phyloP scores from a whole-genome alignment of 2,888 invertebrate genomes.

The Spialia ferax region DNA sequence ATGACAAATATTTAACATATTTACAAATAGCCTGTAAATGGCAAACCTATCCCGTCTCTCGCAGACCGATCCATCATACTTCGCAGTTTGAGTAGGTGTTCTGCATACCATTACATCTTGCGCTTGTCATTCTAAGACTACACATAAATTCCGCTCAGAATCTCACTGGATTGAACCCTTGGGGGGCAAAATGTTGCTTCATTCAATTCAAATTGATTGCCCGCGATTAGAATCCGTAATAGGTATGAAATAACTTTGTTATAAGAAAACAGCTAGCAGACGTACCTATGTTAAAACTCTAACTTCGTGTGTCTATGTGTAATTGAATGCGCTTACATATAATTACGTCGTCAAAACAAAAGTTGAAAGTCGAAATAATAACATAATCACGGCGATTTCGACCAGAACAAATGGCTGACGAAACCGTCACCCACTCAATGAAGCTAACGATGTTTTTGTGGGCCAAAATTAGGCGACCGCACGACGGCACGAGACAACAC shows the following conservation, averaged over 20 bases:
- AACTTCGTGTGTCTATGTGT: not conserved
- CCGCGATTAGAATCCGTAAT: conserved; percentile 21
- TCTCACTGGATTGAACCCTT: conserved; percentile 37
- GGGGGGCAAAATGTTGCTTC: conserved; percentile 36
- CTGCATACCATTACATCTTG: conserved; percentile 33
- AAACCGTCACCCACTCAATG: conserved; percentile 47
- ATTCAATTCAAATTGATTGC: conserved; percentile 39
- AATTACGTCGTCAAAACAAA: conserved; percentile 49
- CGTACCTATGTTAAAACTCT: not conserved
- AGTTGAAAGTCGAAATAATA: conserved; percentile 50
- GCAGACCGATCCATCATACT: conserved; percentile 36
- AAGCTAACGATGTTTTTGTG: conserved; percentile 41
- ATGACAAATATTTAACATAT: conserved; percentile 35
- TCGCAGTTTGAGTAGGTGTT: conserved; percentile 37
- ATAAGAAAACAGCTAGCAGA: not conserved
- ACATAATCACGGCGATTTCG: conserved; percentile 47
- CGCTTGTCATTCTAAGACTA: conserved; percentile 39
- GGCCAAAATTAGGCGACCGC: conserved; percentile 35
- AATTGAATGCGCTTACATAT: conserved; percentile 39
- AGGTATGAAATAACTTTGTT: conserved; percentile 1
- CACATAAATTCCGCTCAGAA: conserved; percentile 37
- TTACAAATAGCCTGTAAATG: conserved; percentile 34
- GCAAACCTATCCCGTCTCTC: conserved; percentile 22
- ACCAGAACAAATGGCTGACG: conserved; percentile 48
- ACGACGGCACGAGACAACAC: conserved; percentile 28